Base-by-base conservation (phyloP, 2,888 invertebrate species). In the Agrochola lota region DNA sequence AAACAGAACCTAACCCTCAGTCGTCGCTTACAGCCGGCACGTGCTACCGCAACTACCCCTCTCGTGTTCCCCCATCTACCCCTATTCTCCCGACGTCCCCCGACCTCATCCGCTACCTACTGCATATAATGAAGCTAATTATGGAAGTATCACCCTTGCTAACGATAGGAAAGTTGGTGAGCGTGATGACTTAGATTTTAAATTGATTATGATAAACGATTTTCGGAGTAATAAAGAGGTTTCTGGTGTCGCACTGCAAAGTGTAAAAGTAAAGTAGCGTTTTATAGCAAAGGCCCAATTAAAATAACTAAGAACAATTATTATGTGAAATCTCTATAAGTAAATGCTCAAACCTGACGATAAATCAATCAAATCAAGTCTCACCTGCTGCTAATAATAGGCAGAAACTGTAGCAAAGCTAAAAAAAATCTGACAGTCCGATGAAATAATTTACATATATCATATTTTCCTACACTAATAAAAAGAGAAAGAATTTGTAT, bases 111-210 rank as follows among this genome's bases (percentile, higher is more conserved):
- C 49, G 46, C 52, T 84, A 80, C 78, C 76, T 84, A 86, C 71
- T 72, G 83, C 79, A 72, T 85, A 84, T 88, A 87, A 89, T 85
- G 84, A 85, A 84, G 83, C 76, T 82, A 85, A 84, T 88, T 86
- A 87, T 71, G 69, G 74, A 66, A 64, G 81, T 74, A 79, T 74
- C 77, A 74, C 77, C 79, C 80, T 60, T 57, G 71, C 78, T 81
- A 80, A 76, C 77, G 82, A 63, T 71, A 81, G 63, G 69, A 69
- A 72, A 78, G 63, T 70, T 63, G 12, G 67, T 62, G 62, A 81
- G 57, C 64, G 46, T 66, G 68, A 71, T 75, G 70, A 74, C 81
- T 78, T 74, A 2, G 9, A n/a, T 40, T 40, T 6, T 6, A 73
- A 85, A 85, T 72, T 63, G 62, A 85, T 80, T 80, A 69, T 81